Evolutionary conservation across 23 tunicate genomes (phyloP), one percentile per base, ranked within the genome.

Genomic region (Trididemnum clinides): DNA sequence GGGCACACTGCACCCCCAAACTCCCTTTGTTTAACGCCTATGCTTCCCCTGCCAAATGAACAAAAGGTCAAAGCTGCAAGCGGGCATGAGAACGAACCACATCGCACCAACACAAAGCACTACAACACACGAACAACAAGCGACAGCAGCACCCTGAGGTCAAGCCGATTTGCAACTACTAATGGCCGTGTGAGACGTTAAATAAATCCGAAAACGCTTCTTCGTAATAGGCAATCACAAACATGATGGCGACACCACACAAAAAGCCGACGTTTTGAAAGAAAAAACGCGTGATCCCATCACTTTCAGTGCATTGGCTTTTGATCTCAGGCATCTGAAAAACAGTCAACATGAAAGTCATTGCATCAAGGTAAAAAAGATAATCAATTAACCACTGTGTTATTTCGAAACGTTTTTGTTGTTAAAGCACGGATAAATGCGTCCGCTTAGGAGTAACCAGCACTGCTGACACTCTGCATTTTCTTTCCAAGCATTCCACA

Each of bases 271-370:
- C 33, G 85, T 94, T 89, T 57, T 86, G 88, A 36, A 85, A 79
- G 34, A 89, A 4, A 51, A 88, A 94, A 3, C 88, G 85, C 34
- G 50, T 21, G 27, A 49, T 22, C 29, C 77, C 86, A 29, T 89
- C 90, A 27, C 64, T 81, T 32, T 82, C 77, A 22, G 31, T 34
- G 39, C 84, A 54, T 37, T 82, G 86, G 33, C 82, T 54, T 39
- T 84, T 64, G 88, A 94, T 75, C 26, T 82, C 71, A 0, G 98
- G 94, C 38, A 94, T 84, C 98, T 94, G 85, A 31, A 83, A 76
- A 35, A 15, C 20, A 59, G 3, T n/a, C 66, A 59, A 10, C 66
- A 59, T 59, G 25, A 25, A 3, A n/a, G 25, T 59, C 25, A 59
- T n/a, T 59, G 22, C 54, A 44, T 7, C 54, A 44, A n/a, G n/a